Evolutionary conservation across 2,888 invertebrate genomes (phyloP).

Genomic region (Protula sp.): DNA sequence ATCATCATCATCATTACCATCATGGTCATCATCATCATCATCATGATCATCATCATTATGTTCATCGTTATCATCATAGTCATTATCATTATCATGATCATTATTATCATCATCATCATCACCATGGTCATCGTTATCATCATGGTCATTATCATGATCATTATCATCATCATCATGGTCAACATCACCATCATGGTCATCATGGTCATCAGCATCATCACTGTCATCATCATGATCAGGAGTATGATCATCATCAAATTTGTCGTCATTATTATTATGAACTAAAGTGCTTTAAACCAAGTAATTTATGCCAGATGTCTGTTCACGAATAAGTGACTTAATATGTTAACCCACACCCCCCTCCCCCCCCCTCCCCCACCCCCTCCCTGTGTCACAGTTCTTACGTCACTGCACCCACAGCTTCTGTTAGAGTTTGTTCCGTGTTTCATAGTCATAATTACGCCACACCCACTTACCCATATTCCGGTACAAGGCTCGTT

Average conservation of each 20-base stretch:
- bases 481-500: too few species aligned
- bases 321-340: too few species aligned
- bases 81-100: neutral
- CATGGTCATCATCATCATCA: slow-evolving; percentile 11
- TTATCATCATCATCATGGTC: neutral
- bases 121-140: slow-evolving; percentile 3
- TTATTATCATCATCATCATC: neutral
- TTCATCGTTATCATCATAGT: neutral
- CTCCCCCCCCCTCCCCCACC: too few species aligned
- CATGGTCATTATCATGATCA: neutral
- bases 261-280: slow-evolving; percentile 1
- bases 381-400: too few species aligned
- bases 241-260: slow-evolving; percentile 1
- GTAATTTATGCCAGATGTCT: too few species aligned
- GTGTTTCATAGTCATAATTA: too few species aligned
- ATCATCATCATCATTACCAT: slow-evolving; percentile 14
- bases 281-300: too few species aligned
- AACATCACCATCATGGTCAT: neutral
- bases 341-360: too few species aligned
- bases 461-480: too few species aligned
- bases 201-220: too few species aligned
- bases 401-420: too few species aligned
- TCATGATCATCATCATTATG: slow-evolving; percentile 4
- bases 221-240: slow-evolving; percentile 1
- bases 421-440: too few species aligned